phyloP scores from a whole-genome alignment of 1,140 invertebrate species.

The Drosophila neocordata region DNA sequence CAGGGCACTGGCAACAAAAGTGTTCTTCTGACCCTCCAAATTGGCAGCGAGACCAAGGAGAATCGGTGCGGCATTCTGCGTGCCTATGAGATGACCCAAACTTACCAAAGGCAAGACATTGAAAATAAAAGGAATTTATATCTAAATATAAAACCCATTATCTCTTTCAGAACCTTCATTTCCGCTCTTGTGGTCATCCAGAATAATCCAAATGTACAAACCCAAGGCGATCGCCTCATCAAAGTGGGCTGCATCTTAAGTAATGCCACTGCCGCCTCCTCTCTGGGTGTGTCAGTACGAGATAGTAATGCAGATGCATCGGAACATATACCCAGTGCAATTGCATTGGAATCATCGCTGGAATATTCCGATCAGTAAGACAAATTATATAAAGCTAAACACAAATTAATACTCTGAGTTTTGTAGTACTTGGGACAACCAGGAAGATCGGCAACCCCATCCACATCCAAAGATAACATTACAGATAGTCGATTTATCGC shows the following conservation, averaged over 20 bases:
- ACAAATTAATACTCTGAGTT: neutral
- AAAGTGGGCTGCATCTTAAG: constrained; percentile 86
- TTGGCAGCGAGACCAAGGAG: constrained; percentile 76
- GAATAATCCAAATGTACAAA: constrained; percentile 87
- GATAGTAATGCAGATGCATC: constrained; percentile 48
- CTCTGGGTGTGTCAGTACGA: constrained; percentile 18
- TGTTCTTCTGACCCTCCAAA: constrained; percentile 59
- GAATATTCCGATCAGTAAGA: constrained; percentile 70
- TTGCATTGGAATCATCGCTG: constrained; percentile 73
- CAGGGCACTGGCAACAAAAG: constrained; percentile 72
- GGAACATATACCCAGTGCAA: constrained; percentile 67
- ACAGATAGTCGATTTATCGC: constrained; percentile 74
- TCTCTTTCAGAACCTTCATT: constrained; percentile 84
- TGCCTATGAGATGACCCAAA: constrained; percentile 76
- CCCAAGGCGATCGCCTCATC: constrained; percentile 86
- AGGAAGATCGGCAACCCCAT: constrained; percentile 17
- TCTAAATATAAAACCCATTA: neutral
- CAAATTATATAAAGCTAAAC: neutral
- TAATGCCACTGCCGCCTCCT: constrained; percentile 47
- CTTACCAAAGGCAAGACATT: constrained; percentile 54
- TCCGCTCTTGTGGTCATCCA: constrained; percentile 87
- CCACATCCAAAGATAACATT: constrained; percentile 66
- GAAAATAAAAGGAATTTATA: too few relatives aligned
- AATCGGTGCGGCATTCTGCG: constrained; percentile 75
- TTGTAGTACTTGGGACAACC: neutral